Conservation (phyloP, 2,888 invertebrate genomes). For the Acronicta alni region DNA sequence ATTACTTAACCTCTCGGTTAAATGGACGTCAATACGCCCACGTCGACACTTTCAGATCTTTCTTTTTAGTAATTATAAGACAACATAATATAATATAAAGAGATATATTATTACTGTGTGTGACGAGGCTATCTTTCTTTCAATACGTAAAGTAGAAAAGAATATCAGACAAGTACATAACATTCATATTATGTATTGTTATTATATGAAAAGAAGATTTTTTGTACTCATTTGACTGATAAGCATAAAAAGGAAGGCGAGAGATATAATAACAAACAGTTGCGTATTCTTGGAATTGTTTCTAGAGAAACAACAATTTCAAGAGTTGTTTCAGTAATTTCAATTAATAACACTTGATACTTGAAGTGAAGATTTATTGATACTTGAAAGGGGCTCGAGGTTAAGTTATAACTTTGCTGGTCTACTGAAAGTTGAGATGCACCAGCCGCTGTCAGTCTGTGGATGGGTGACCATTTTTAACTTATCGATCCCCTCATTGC, state of each 20-base stretch:
- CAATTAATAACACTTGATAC: background rate
- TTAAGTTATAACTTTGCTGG: no score
- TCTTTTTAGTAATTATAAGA: no score
- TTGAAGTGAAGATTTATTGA: background rate
- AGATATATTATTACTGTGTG: no score
- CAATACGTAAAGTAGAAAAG: background rate
- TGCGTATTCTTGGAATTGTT: slow-evolving; percentile 13
- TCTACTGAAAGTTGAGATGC: no score
- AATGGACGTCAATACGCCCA: background rate
- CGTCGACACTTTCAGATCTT: background rate
- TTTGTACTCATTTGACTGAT: slow-evolving; percentile 6
- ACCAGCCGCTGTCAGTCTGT: no score
- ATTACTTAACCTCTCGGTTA: background rate
- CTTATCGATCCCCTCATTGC: no score
- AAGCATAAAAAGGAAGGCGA: slow-evolving; percentile 14
- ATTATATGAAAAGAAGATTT: background rate
- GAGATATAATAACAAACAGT: slow-evolving; percentile 12
- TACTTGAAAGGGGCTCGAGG: no score
- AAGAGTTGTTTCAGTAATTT: background rate
- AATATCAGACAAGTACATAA: slow-evolving; percentile 4
- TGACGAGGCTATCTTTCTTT: background rate
- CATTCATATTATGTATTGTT: slow-evolving; percentile 1
- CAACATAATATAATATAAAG: no score
- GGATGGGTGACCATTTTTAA: no score
- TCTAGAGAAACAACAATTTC: slow-evolving; percentile 1